Evolutionary conservation across 2,888 invertebrate species (phyloP), one percentile per base, ranked within the genome.

Genomic region (Muschampia plurimacula): DNA sequence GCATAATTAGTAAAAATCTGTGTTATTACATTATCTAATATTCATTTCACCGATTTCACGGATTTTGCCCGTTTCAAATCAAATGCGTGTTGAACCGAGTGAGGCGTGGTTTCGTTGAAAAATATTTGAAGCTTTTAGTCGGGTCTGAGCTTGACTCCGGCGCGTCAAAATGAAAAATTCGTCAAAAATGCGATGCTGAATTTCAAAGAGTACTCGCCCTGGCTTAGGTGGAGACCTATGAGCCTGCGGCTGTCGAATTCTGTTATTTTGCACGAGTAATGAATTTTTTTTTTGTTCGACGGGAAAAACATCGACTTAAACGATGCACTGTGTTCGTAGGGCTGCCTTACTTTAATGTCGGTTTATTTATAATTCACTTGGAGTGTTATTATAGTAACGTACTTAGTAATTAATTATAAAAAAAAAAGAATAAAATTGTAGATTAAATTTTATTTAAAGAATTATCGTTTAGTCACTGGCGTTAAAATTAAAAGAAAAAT

Each of bases 81-180:
- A 32, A 68, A 49, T 6, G 32, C 32, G 32, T 55, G 32, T 36
- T 32, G 36, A 15, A 32, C 15, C 36, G 60, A n/a, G 32, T 13
- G 67, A 13, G 39, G 59, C 59, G 59, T 49, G 46, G 36, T 28
- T 69, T 63, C 63, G 52, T 62, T 49, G 63, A 55, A 69, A 65
- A 63, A 69, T 69, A 49, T 69, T 69, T 69, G 63, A n/a, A 63
- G 52, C 39, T 41, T 63, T 69, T 32, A 39, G 55, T 10, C 9
- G 10, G 55, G 55, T 55, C 55, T 22, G 55, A 55, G 55, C 22
- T 10, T 2, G 49, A 49, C 39, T 39, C 69, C 22, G 69, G 52
- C 52, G 69, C 69, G 69, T 69, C 63, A 52, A 69, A 69, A 69
- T 63, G 69, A 69, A 69, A 69, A 69, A 69, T 63, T 39, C 63